Conservation (phyloP, 2,888 invertebrate species). For the Drosophila tripunctata region DNA sequence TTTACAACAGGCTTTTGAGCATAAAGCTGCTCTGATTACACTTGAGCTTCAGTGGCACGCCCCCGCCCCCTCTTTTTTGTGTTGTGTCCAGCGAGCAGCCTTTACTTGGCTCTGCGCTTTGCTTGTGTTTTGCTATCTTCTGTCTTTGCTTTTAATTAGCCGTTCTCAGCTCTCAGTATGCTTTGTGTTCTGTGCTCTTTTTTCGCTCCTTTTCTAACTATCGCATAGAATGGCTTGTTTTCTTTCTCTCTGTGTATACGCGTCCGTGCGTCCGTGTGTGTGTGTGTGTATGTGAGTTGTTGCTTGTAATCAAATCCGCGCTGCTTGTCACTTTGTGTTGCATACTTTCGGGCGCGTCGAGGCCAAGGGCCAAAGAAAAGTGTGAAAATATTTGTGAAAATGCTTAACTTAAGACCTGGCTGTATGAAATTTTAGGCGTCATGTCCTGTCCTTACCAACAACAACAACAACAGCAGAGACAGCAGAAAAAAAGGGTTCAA, state of each 20-base stretch:
- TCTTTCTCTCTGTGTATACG: background rate
- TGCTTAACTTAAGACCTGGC: conserved; percentile 54
- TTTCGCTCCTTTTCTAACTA: conserved; percentile 6
- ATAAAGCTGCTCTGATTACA: conserved; percentile 68
- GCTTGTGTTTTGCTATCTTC: conserved; percentile 36
- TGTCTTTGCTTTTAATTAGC: conserved; percentile 75
- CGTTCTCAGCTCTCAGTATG: conserved; percentile 6
- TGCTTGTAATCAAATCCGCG: conserved; percentile 75
- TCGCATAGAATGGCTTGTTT: conserved; percentile 1
- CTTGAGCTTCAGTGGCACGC: conserved; percentile 46
- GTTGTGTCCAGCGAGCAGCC: background rate
- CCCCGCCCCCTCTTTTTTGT: too few species aligned
- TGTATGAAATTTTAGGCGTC: conserved; percentile 31
- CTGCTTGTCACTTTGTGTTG: conserved; percentile 64
- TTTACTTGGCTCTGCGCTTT: too few species aligned
- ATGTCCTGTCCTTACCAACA: conserved; percentile 19
- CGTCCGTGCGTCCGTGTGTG: conserved; percentile 8
- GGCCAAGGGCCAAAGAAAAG: conserved; percentile 38
- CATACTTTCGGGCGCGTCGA: conserved; percentile 52
- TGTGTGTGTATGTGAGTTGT: conserved; percentile 3
- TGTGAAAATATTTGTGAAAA: conserved; percentile 73
- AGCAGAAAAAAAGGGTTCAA: conserved; percentile 61
- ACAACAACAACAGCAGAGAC: conserved; percentile 1
- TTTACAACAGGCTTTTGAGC: conserved; percentile 14
- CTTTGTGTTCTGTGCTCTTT: background rate